A percentile compares a stretch with the other conserved stretches of the same genome.
Evolutionary conservation across 2,113 vertebrate genomes (phyloP).

Genomic region (Carollia perspicillata): DNA sequence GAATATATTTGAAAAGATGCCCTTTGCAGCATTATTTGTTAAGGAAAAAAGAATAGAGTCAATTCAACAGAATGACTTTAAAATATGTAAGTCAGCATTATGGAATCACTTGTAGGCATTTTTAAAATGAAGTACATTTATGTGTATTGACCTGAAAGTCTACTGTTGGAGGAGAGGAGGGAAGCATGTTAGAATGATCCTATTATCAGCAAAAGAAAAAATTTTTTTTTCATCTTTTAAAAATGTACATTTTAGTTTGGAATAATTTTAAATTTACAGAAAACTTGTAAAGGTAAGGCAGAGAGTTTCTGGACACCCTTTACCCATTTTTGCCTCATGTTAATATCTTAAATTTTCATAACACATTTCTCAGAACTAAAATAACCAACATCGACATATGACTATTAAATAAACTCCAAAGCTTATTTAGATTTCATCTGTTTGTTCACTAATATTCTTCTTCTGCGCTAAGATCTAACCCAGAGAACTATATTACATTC

Average conservation of each 20-base stretch:
- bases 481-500: neutral
- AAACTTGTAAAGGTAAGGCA: neutral
- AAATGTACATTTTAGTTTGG: neutral
- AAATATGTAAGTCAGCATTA: neutral
- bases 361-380: neutral
- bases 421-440: neutral
- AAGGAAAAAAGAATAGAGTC: neutral
- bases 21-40: neutral
- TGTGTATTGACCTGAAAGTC: neutral
- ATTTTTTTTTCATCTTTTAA: neutral
- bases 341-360: neutral
- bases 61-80: neutral
- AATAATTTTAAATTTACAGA: neutral
- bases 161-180: accelerated
- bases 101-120: neutral
- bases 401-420: neutral
- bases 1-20: neutral
- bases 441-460: neutral
- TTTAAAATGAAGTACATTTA: neutral
- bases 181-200: neutral
- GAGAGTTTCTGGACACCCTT: neutral
- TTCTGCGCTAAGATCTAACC: neutral
- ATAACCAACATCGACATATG: neutral
- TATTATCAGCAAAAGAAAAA: neutral
- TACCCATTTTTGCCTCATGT: too few relatives aligned